Evolutionary conservation across 2,888 invertebrate genomes (phyloP).

Genomic region (Dinocampus coccinellae): DNA sequence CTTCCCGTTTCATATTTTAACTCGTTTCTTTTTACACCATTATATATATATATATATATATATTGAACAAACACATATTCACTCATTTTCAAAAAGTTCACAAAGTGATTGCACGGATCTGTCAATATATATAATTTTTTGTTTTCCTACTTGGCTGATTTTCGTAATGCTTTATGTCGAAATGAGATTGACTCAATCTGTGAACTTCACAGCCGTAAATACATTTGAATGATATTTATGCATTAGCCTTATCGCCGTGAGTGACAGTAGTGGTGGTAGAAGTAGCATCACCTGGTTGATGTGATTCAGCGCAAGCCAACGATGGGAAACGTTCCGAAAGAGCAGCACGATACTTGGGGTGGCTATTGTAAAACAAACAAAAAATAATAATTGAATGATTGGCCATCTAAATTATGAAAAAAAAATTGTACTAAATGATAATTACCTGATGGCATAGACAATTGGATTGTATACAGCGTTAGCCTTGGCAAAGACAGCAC

Average conservation of each 20-base stretch:
- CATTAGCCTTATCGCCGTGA: slow-evolving; percentile 75
- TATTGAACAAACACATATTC: background rate
- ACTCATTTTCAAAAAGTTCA: background rate
- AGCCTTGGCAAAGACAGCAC: slow-evolving; percentile 92
- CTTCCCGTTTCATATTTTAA: background rate
- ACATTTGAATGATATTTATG: slow-evolving; percentile 10
- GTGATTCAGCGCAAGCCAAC: slow-evolving; percentile 74
- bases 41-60: background rate
- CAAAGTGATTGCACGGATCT: background rate
- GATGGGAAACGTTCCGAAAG: slow-evolving; percentile 84
- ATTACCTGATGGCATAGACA: slow-evolving; percentile 89
- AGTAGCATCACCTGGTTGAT: slow-evolving; percentile 73
- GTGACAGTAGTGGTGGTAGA: slow-evolving; percentile 78
- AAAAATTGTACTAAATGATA: background rate
- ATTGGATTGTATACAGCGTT: slow-evolving; percentile 92
- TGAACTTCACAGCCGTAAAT: background rate
- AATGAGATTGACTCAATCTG: background rate
- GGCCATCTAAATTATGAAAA: background rate
- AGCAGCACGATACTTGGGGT: slow-evolving; percentile 84
- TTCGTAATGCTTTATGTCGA: background rate
- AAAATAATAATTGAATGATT: background rate
- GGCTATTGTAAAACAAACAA: slow-evolving; percentile 70
- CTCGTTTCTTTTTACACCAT: background rate
- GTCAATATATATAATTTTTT: background rate
- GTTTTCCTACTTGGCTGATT: background rate